Evolutionary conservation across 2,113 vertebrate species (phyloP), one percentile per base, ranked within the genome.

Genomic region (Arenaria interpres): DNA sequence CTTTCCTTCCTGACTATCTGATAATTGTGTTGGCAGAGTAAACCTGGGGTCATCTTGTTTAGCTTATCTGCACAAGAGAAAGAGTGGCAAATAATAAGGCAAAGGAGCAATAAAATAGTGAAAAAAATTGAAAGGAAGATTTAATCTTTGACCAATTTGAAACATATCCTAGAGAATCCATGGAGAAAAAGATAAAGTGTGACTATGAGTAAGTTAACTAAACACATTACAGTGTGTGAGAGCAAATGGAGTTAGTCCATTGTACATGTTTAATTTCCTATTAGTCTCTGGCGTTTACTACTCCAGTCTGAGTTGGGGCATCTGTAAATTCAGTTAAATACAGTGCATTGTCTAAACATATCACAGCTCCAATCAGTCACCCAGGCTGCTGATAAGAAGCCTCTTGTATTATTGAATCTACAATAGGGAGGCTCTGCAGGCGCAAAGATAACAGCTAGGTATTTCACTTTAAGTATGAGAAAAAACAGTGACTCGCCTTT

Each of bases 301-400:
- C 97, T 97, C 54, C 28, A 48, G 93, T 94, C 97, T 96, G 98
- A 98, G 98, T 98, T 93, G 96, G 96, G 98, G 98, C 98, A 98
- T 98, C 98, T 98, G 98, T 98, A 98, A 99, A 99, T 99, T 98
- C 98, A 98, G 98, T 99, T 99, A 99, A 99, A 99, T 98, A 98
- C 98, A 97, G 97, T 96, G 98, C 98, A 99, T 99, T 99, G 98
- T 99, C 98, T 98, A 98, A 98, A 98, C 98, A 97, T 99, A 99
- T 99, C 98, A 98, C 97, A 96, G 97, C 97, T 98, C 98, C 98
- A 98, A 99, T 99, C 99, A 98, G 98, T 99, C 98, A 99, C 98
- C 98, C 96, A 9, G 94, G 94, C 97, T 93, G 96, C 98, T 98
- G 98, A 99, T 99, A 99, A 99, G 98, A 98, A 98, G 97, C 97